Conservation (phyloP, 92 coral and sea anemone genomes). For the Isaurus tuberculatus region DNA sequence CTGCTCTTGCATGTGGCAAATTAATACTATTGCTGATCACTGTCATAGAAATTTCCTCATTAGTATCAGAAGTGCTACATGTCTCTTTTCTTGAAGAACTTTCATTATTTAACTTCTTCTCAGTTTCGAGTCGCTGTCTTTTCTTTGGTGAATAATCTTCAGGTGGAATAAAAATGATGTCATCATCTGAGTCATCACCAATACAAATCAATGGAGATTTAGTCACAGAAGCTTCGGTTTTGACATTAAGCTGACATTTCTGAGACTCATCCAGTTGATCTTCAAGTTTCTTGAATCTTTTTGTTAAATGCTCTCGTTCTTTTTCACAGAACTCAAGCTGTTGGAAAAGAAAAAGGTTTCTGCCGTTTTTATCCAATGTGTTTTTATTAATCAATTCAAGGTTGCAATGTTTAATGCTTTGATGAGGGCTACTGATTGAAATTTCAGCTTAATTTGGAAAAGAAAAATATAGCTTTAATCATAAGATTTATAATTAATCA, state of each 20-base stretch:
- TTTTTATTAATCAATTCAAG: no score
- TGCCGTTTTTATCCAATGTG: no score
- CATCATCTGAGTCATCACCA: slow-evolving; percentile 69
- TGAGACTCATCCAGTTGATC: slow-evolving; percentile 51
- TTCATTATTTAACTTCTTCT: slow-evolving; percentile 2
- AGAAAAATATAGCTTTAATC: background rate
- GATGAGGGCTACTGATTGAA: no score
- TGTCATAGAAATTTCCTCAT: slow-evolving; percentile 61
- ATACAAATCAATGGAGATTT: slow-evolving; percentile 49
- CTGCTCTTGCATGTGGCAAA: slow-evolving; percentile 80
- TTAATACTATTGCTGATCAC: slow-evolving; percentile 59
- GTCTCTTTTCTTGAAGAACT: no score
- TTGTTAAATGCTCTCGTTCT: slow-evolving; percentile 56
- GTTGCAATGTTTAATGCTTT: no score
- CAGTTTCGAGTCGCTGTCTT: slow-evolving; percentile 53
- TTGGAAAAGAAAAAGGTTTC: background rate
- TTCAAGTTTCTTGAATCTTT: slow-evolving; percentile 53
- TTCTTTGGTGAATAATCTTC: slow-evolving; percentile 84
- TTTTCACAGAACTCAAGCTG: slow-evolving; percentile 76
- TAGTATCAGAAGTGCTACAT: background rate
- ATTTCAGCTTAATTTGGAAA: no score
- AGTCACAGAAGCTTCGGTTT: slow-evolving; percentile 45
- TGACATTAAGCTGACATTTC: slow-evolving; percentile 52
- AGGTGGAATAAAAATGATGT: slow-evolving; percentile 76
- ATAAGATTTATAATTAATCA: no score